Conservation (phyloP, 2,113 vertebrate species). For the Caloenas nicobarica region DNA sequence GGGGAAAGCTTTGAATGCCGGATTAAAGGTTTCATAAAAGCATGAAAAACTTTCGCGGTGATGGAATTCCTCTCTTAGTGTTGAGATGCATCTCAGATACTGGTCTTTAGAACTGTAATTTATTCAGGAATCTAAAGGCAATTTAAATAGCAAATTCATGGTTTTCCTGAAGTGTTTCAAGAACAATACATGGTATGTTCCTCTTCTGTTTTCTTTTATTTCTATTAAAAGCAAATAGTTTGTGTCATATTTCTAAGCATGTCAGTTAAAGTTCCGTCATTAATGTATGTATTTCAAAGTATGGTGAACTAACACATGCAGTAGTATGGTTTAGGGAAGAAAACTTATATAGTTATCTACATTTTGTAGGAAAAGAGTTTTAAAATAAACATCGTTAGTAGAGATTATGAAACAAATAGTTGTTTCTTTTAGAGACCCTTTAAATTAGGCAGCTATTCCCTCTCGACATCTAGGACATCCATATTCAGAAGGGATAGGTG, state of each 20-base stretch:
- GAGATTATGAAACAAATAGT: neutral
- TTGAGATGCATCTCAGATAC: neutral
- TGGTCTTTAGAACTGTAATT: neutral
- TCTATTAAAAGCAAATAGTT: neutral
- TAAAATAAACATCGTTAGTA: neutral
- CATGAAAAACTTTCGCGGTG: neutral
- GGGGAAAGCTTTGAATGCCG: neutral
- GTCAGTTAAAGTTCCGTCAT: neutral
- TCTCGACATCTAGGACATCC: neutral
- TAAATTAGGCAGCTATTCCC: neutral
- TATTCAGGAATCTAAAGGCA: neutral
- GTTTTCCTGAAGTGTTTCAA: neutral
- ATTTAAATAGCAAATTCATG: neutral
- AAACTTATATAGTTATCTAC: fast-evolving
- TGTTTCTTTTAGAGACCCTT: neutral
- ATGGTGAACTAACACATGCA: neutral
- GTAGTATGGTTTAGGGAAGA: neutral
- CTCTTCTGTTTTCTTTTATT: neutral
- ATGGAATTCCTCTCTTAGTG: neutral
- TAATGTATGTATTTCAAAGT: neutral
- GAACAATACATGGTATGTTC: neutral
- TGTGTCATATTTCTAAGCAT: neutral
- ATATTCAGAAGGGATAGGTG: too few relatives aligned
- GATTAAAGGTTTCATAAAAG: neutral
- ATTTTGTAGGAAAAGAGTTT: neutral